Base-by-base conservation (phyloP, 2,797 vertebrate genomes). In the Leptatherina wallacei region DNA sequence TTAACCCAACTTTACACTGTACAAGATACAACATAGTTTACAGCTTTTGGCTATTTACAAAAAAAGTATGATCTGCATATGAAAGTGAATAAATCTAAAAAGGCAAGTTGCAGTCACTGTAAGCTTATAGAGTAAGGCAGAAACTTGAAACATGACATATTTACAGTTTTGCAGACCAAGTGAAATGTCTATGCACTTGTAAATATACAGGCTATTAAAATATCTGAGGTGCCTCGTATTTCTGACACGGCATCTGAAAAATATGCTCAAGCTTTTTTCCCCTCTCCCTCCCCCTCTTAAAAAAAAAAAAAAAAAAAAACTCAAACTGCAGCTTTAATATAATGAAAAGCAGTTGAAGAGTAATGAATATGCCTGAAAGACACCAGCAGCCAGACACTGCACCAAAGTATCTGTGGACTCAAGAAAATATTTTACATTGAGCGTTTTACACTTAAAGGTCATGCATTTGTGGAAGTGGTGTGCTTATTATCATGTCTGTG, bases 111-210 rank as follows among this genome's bases (percentile, higher is more conserved):
- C 90, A 92, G 91, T 93, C 91, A 94, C 93, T 91, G 90, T 93
- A 93, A 95, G 93, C 94, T 89, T 89, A 90, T 91, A 86, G 69
- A 93, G 82, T 95, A 95, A 95, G 94, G 94, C 94, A 94, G 92
- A 83, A 84, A 92, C 81, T 89, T 82, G 85, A 89, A 85, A 87
- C 60, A 61, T 89, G 67, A 79, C 57, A 64, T 89, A 91, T 88
- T 89, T 89, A 91, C 85, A 92, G 77, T 75, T 90, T 85, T 88
- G 85, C 89, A 88, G 84, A 88, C 89, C 51, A 71, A 88, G 88
- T 87, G 66, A 87, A 89, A 84, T 65, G 81, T 70, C 76, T 77
- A 76, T 72, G 81, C 24, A 63, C 73, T 83, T 77, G 80, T 78
- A 79, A 78, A 85, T 74, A 83, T 73, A 75, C 69, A 84, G 80